Conservation (phyloP, 2,797 vertebrate genomes). For the Threskiornis aethiopicus region DNA sequence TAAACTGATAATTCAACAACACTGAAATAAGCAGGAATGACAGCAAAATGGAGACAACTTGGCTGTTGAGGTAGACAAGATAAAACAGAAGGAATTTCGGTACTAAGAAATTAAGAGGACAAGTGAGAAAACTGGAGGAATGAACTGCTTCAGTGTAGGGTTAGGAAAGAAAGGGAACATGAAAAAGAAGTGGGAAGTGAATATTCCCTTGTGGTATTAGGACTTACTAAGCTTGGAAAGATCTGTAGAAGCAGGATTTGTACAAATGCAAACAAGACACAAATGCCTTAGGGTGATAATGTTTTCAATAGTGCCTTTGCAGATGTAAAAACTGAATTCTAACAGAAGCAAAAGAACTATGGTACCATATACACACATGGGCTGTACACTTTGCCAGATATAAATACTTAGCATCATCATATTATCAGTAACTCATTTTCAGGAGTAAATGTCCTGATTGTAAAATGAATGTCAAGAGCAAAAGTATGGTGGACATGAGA, state of each 20-base stretch:
- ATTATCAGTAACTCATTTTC: neutral
- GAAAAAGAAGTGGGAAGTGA: neutral
- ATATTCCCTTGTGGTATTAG: neutral
- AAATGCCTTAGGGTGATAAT: neutral
- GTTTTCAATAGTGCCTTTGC: neutral
- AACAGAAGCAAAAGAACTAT: neutral
- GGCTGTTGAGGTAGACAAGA: neutral
- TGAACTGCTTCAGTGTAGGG: neutral
- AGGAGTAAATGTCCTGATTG: neutral
- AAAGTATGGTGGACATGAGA: neutral
- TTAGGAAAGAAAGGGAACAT: neutral
- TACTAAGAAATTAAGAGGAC: neutral
- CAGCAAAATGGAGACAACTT: neutral
- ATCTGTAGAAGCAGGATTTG: neutral
- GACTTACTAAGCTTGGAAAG: neutral
- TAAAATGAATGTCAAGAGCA: neutral
- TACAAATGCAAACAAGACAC: neutral
- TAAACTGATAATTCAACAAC: neutral
- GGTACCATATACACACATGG: neutral
- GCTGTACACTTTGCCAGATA: neutral
- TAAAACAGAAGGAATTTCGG: neutral
- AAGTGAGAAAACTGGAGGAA: neutral
- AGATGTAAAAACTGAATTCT: neutral
- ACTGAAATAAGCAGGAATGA: neutral
- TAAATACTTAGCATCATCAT: neutral